phyloP scores from a whole-genome alignment of 2,888 invertebrate genomes.

The Epinotia nisella region DNA sequence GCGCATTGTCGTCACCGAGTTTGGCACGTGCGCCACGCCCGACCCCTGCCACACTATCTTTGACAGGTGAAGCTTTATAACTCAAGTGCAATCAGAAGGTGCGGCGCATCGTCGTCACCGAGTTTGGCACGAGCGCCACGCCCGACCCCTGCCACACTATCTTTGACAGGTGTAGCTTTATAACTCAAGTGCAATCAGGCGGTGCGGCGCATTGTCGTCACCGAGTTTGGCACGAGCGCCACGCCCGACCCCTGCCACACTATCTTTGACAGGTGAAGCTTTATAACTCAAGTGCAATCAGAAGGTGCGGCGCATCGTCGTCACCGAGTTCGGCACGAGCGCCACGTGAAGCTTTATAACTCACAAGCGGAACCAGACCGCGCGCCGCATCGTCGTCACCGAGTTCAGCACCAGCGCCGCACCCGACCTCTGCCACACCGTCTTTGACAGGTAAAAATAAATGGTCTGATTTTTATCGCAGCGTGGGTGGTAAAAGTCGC shows the following conservation, averaged over 20 bases:
- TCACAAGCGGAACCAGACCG: conserved; percentile 88
- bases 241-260: conserved; percentile 92
- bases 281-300: conserved; percentile 89
- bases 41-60: conserved; percentile 93
- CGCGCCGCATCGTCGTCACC: conserved; percentile 90
- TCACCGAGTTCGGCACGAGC: conserved; percentile 93
- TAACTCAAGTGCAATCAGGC: conserved; percentile 88
- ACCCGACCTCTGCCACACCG: conserved; percentile 92
- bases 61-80: conserved; percentile 82
- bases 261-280: conserved; percentile 87
- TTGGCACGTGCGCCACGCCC: conserved; percentile 90
- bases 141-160: conserved; percentile 93
- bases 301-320: conserved; percentile 91
- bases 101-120: conserved; percentile 92
- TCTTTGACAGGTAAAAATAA: conserved; percentile 83
- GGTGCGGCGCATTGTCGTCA: conserved; percentile 92
- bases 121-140: conserved; percentile 91
- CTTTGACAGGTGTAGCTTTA: conserved; percentile 82
- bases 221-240: conserved; percentile 92
- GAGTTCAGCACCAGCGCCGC: conserved; percentile 93
- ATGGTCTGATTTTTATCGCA: too few relatives aligned
- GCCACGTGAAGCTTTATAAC: conserved; percentile 71
- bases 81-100: conserved; percentile 89
- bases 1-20: conserved; percentile 93
- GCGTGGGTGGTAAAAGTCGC: too few relatives aligned